Base-by-base conservation (phyloP, 2,888 invertebrate species). In the Microdon myrmicae region DNA sequence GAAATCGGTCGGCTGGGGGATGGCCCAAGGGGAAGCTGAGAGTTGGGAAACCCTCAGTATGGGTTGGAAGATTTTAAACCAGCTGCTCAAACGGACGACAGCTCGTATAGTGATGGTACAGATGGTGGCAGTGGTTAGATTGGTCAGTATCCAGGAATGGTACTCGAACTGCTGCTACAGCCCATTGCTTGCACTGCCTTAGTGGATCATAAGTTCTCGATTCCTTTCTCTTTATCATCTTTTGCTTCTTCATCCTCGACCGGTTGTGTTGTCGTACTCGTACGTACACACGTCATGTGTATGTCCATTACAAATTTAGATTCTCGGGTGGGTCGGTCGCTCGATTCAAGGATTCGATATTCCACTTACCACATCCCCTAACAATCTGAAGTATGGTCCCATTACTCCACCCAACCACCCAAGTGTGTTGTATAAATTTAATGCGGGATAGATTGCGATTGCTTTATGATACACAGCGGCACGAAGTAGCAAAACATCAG, bases 391-490 rank as follows among this genome's bases (percentile, higher is more conserved):
- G 13, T 19, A n/a, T 6, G 17, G 16, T 19, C 23, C 16, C 22
- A 29, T 23, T 16, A 45, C 43, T 26, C 26, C 41, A 16, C 13
- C 34, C 23, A 7, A 9, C 10, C 32, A 32, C 35, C 8, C 44
- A 28, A 48, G 34, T 32, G 49, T 54, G 49, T 55, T 51, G 58
- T 49, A 64, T 68, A 68, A 69, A 67, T 69, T 64, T 60, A 69
- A 68, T 69, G 66, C 61, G 67, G 53, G 45, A 67, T 59, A 60
- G 59, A 67, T 67, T 66, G 68, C 51, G 66, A 67, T 64, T 64
- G 66, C 67, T 53, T 55, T 68, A 60, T 60, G 67, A 55, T 53
- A 58, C 61, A 68, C 53, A 45, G 55, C 48, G 35, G 37, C 41
- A 35, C n/a, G 19, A 56, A 47, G 38, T 17, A 51, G 16, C 44